Evolutionary conservation across 2,113 vertebrate genomes (phyloP).

Genomic region (Leucoraja erinaceus): DNA sequence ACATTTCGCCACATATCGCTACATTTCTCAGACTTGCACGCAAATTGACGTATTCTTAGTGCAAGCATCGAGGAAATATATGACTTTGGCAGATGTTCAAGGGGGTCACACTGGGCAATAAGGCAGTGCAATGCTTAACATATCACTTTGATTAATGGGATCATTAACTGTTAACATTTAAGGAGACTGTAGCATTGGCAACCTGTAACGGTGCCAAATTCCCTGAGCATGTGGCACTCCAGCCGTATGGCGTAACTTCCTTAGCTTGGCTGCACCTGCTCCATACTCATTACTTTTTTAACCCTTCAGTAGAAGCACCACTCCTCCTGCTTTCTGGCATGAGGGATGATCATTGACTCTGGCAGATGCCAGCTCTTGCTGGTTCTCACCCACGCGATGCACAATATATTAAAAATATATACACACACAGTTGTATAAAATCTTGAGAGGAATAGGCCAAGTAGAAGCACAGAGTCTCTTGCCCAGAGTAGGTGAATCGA

Average conservation of each 20-base stretch:
- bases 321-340: not conserved
- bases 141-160: conserved; percentile 1
- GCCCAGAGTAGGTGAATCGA: no score
- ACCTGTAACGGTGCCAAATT: not conserved
- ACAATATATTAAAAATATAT: not conserved
- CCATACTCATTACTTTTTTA: not conserved
- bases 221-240: not conserved
- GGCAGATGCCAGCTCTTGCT: not conserved
- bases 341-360: not conserved
- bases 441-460: no score
- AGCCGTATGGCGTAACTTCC: not conserved
- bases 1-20: not conserved
- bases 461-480: no score
- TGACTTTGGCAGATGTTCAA: not conserved
- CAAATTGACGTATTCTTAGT: not conserved
- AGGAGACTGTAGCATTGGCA: not conserved
- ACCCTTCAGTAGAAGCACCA: not conserved
- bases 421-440: no score
- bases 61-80: not conserved
- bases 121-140: not conserved
- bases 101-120: not conserved
- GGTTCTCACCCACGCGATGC: not conserved
- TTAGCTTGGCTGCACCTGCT: conserved; percentile 22
- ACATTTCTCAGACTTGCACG: not conserved
- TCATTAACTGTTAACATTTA: not conserved